Evolutionary conservation across 1,140 invertebrate genomes (phyloP).

Genomic region (Pseudomyrmex pallidus): DNA sequence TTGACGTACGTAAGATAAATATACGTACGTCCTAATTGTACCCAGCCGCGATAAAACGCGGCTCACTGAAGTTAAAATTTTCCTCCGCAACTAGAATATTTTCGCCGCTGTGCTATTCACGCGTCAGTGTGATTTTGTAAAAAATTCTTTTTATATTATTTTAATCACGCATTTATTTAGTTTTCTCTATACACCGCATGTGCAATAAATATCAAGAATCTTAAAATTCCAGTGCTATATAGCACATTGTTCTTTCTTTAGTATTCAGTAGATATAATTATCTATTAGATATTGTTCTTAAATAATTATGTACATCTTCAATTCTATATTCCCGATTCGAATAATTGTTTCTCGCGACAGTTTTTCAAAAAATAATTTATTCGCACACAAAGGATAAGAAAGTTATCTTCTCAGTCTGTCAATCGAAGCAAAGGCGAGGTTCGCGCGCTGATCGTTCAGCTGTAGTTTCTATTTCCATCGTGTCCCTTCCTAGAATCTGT

Average conservation of each 20-base stretch:
- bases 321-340: not conserved
- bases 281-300: not conserved
- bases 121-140: conserved; percentile 18
- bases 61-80: conserved; percentile 45
- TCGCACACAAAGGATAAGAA: not conserved
- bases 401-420: not conserved
- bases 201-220: not conserved
- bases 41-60: conserved; percentile 8
- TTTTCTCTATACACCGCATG: not conserved
- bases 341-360: not conserved
- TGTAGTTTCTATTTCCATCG: conserved; percentile 63
- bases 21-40: conserved; percentile 53
- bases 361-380: not conserved
- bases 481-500: conserved; percentile 47
- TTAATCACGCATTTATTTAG: not conserved
- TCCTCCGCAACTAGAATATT: conserved; percentile 22
- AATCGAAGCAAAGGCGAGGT: not conserved
- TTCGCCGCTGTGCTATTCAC: not conserved
- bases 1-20: conserved; percentile 39
- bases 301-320: not conserved
- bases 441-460: conserved; percentile 44
- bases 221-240: not conserved
- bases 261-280: not conserved
- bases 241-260: no score
- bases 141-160: not conserved